phyloP scores from a whole-genome alignment of 2,113 vertebrate genomes.

The Turdus rufiventris region DNA sequence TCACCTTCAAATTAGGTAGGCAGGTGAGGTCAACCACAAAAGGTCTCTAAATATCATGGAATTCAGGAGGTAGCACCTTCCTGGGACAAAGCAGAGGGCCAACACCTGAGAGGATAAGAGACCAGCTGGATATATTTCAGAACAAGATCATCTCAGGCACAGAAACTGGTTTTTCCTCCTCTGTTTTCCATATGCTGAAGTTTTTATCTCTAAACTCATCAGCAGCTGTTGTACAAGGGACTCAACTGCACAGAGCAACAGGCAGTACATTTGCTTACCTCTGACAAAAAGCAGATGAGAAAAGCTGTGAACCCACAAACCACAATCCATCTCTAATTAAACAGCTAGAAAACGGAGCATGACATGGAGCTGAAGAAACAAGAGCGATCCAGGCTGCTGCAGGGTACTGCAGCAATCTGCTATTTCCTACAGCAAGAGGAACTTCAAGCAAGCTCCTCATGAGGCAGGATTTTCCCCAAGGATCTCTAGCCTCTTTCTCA shows the following conservation, averaged over 20 bases:
- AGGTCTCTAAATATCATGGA: background rate
- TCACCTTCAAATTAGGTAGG: background rate
- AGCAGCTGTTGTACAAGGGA: conserved; percentile 9
- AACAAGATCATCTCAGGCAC: conserved; percentile 1
- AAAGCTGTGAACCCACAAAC: conserved; percentile 26
- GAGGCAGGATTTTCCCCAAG: background rate
- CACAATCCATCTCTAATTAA: conserved; percentile 28
- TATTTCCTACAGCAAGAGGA: background rate
- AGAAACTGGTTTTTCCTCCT: background rate
- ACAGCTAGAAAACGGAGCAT: background rate
- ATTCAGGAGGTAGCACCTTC: background rate
- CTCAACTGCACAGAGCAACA: conserved; percentile 5
- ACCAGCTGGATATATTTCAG: background rate
- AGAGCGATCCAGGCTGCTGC: background rate
- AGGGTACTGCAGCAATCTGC: background rate
- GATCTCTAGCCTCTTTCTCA: background rate
- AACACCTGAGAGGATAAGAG: background rate
- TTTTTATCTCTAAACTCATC: background rate
- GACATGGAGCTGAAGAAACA: background rate
- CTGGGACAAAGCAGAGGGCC: accelerated
- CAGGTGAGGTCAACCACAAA: background rate
- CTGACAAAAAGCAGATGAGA: conserved; percentile 48
- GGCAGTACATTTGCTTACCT: conserved; percentile 40
- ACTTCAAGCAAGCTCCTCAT: background rate
- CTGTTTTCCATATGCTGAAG: background rate